Evolutionary conservation across 1,140 invertebrate genomes (phyloP), one percentile per base, ranked within the genome.

Genomic region (Aphelenchoides besseyi): DNA sequence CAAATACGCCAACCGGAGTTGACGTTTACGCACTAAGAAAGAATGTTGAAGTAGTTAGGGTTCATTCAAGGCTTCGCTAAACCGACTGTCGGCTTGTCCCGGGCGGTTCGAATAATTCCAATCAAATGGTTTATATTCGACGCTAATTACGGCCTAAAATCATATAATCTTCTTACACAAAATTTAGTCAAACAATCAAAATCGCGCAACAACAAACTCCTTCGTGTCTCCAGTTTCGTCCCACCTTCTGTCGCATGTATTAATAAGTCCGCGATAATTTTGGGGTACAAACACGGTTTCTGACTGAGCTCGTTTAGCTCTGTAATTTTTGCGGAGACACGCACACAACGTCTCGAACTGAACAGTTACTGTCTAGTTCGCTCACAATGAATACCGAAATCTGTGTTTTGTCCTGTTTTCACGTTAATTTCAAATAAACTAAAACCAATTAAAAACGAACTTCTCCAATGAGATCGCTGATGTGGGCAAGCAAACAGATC

Each of bases 1-100:
- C 5, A 18, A 59, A 33, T 5, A 59, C 55, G 55, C 55, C 55
- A 59, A 59, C 55, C 55, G 5, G 5, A 59, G 55, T 59, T 59
- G 55, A 33, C 55, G 55, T 48, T 12, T 12, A 23, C 55, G 32
- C 55, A 59, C 18, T 8, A 59, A 59, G 55, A 8, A 59, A 33
- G 5, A 8, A 12, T 8, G 55, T 28, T 8, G 55, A 59, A 8
- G 5, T 23, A 33, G 18, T 33, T 33, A 48, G 41, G 23, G 12
- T 48, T 23, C 41, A 48, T 48, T 23, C 41, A 48, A 48, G 12
- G 12, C 12, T 23, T 48, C 41, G 41, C 41, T 12, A 23, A 48
- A 23, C 41, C 41, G 41, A 16, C 41, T 12, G 41, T 48, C 41
- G 41, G 41, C 41, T 48, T 48, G 41, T 48, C 41, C 12, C 41